Conservation (phyloP, 2,113 vertebrate genomes). For the Polypterus bichir region DNA sequence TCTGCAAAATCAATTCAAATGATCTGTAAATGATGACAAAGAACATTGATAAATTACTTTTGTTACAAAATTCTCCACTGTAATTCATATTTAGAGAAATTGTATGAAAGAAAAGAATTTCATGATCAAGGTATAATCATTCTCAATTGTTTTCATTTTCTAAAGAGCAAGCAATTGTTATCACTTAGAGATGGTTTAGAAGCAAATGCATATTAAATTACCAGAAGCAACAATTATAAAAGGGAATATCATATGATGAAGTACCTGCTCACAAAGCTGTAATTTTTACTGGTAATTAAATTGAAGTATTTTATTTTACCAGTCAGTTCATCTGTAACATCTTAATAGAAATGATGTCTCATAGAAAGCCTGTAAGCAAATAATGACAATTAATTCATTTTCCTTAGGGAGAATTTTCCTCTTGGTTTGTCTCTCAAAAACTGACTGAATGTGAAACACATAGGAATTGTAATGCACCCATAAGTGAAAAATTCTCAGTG, state of each 20-base stretch:
- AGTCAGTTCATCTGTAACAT: conserved; percentile 53
- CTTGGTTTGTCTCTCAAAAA: conserved; percentile 29
- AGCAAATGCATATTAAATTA: conserved; percentile 37
- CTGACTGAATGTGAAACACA: conserved; percentile 27
- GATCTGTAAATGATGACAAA: too few species aligned
- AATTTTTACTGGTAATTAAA: conserved; percentile 58
- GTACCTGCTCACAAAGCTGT: conserved; percentile 42
- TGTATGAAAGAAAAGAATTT: conserved; percentile 3
- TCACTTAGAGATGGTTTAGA: conserved; percentile 33
- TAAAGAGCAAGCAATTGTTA: conserved; percentile 35
- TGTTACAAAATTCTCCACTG: too few species aligned
- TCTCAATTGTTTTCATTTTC: conserved; percentile 26
- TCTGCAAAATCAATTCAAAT: too few species aligned
- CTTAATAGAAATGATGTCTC: conserved; percentile 49
- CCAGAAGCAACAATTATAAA: conserved; percentile 46
- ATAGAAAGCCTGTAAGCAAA: conserved; percentile 40
- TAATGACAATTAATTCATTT: conserved; percentile 51
- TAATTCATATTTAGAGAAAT: not conserved
- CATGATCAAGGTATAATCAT: conserved; percentile 24
- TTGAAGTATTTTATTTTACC: conserved; percentile 58
- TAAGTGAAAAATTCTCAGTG: not conserved
- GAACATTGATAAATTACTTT: too few species aligned
- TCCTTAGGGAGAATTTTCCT: conserved; percentile 32
- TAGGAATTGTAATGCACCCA: conserved; percentile 1
- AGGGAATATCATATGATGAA: conserved; percentile 40